A percentile compares a stretch with the other conserved stretches of the same genome.
phyloP scores from a whole-genome alignment of 2,888 invertebrate species.

The Xiphydria camelus region DNA sequence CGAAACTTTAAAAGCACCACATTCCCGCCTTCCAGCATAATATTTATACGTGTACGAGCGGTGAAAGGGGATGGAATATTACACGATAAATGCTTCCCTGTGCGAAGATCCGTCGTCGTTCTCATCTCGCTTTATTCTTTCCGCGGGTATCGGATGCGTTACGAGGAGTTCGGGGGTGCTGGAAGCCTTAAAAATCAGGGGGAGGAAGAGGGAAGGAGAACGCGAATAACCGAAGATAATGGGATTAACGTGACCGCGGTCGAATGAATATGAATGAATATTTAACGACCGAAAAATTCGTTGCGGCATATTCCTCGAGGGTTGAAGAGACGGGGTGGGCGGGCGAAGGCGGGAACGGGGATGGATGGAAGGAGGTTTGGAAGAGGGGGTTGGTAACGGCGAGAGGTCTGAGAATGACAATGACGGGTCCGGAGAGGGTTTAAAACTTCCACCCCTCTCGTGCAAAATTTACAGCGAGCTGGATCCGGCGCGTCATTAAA shows the following conservation, averaged over 20 bases:
- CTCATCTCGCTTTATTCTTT: too few species aligned
- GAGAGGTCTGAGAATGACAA: slow-evolving; percentile 37
- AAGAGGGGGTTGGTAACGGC: slow-evolving; percentile 1
- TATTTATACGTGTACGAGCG: too few species aligned
- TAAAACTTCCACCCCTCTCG: slow-evolving; percentile 35
- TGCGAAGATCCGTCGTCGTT: too few species aligned
- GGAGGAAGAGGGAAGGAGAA: slow-evolving; percentile 4
- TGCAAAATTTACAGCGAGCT: slow-evolving; percentile 50
- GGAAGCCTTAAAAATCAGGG: too few species aligned
- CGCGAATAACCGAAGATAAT: slow-evolving; percentile 24
- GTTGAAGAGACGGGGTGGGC: slow-evolving; percentile 18
- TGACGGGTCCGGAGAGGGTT: slow-evolving; percentile 37
- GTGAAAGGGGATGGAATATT: too few species aligned
- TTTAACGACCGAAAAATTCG: slow-evolving; percentile 45
- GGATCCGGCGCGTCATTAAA: slow-evolving; percentile 56
- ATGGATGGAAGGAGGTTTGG: slow-evolving; percentile 5
- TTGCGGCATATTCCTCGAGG: slow-evolving; percentile 28
- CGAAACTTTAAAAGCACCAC: too few species aligned
- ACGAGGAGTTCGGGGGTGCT: too few species aligned
- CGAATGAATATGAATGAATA: slow-evolving; percentile 40
- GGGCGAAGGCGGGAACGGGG: slow-evolving; percentile 15
- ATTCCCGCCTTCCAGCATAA: too few species aligned
- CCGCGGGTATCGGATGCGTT: too few species aligned
- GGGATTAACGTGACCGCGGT: slow-evolving; percentile 26
- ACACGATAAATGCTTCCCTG: too few species aligned